phyloP scores from a whole-genome alignment of 2,888 invertebrate genomes.

The Cataglyphis rosenhaueri region DNA sequence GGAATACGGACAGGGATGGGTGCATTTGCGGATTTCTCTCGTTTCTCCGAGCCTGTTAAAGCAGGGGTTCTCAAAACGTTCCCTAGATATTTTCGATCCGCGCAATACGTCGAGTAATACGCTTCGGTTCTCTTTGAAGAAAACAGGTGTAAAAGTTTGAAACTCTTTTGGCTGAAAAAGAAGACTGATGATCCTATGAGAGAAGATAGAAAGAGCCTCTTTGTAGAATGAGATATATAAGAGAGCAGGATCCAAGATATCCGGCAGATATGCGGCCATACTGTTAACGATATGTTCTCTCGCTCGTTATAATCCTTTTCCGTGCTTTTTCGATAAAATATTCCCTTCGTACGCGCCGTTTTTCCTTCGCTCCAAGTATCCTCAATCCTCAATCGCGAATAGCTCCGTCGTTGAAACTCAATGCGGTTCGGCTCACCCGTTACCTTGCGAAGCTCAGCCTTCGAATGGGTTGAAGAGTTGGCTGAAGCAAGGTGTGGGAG shows the following conservation, averaged over 20 bases:
- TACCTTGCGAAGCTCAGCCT: constrained; percentile 29
- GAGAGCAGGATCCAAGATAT: background rate
- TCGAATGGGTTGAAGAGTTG: constrained; percentile 29
- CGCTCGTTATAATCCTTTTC: background rate
- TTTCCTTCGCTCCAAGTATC: constrained; percentile 7
- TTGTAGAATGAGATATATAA: background rate
- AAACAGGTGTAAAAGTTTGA: background rate
- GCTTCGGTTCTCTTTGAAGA: background rate
- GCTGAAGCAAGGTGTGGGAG: background rate
- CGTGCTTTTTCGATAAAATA: constrained; percentile 24
- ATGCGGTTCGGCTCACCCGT: constrained; percentile 45
- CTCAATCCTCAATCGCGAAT: constrained; percentile 48
- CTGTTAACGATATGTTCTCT: constrained; percentile 26
- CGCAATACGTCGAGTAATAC: background rate
- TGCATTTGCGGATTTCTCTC: background rate
- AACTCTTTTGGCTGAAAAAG: constrained; percentile 6
- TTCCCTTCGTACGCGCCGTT: constrained; percentile 7
- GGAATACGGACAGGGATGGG: background rate
- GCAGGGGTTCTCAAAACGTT: background rate
- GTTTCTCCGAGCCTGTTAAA: background rate
- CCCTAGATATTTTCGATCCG: background rate
- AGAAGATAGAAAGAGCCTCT: background rate
- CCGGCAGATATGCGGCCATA: background rate
- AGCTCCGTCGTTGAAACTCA: constrained; percentile 41
- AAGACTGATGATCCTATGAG: background rate